A percentile compares a stretch with the other conserved stretches of the same genome.
Evolutionary conservation across 2,888 invertebrate species (phyloP).

Genomic region (Melikaiella ostensackeni): DNA sequence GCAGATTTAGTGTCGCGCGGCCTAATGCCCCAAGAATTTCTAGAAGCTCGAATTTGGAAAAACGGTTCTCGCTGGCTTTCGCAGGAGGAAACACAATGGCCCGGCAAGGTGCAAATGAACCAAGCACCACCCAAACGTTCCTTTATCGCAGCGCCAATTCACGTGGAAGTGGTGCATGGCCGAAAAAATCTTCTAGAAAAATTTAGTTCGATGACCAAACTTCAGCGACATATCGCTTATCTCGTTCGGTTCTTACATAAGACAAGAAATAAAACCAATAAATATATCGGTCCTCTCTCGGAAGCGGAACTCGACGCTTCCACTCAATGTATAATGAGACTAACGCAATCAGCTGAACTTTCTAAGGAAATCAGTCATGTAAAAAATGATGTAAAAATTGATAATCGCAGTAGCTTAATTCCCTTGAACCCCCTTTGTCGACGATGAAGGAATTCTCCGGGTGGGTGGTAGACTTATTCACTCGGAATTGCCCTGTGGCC

Average conservation of each 20-base stretch:
- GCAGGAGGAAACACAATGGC: background rate
- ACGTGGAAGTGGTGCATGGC: background rate
- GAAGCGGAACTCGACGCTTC: background rate
- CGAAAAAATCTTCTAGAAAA: background rate
- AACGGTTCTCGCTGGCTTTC: background rate
- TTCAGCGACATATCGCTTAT: background rate
- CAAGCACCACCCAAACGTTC: too few species aligned
- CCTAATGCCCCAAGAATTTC: background rate
- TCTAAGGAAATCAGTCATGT: background rate
- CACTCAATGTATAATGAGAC: background rate
- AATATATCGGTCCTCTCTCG: background rate
- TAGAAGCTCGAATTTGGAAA: background rate
- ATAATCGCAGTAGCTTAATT: background rate
- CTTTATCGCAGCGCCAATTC: too few species aligned
- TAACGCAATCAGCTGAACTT: background rate
- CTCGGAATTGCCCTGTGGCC: background rate
- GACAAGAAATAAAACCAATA: background rate
- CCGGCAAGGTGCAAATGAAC: too few species aligned
- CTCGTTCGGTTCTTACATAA: background rate
- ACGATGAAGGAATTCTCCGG: background rate
- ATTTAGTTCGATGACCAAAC: background rate
- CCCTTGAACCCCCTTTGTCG: constrained; percentile 25
- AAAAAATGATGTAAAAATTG: background rate
- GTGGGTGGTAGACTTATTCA: constrained; percentile 19
- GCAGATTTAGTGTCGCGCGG: constrained; percentile 38